phyloP scores from a whole-genome alignment of 1,140 invertebrate genomes.

The Heliothis virescens region DNA sequence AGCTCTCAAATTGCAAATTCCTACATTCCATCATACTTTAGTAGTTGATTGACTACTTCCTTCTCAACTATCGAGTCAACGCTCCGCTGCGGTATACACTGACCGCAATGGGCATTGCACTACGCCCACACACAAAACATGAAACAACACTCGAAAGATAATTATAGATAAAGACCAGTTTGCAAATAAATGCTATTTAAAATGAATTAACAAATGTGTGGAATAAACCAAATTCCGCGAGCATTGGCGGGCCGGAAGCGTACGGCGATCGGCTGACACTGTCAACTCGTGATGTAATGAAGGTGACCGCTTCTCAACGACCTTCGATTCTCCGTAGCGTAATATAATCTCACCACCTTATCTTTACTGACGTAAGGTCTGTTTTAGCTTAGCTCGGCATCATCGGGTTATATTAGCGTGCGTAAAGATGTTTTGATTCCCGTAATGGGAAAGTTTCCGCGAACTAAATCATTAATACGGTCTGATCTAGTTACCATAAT shows the following conservation, averaged over 20 bases:
- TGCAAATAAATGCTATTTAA: background rate
- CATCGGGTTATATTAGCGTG: conserved; percentile 9
- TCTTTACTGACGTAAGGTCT: background rate
- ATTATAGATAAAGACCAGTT: conserved; percentile 21
- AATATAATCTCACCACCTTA: background rate
- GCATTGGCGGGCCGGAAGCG: conserved; percentile 18
- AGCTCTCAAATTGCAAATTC: conserved; percentile 7
- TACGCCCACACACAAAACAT: conserved; percentile 24
- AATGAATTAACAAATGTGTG: background rate
- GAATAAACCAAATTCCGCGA: conserved; percentile 21
- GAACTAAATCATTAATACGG: background rate
- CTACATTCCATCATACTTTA: background rate
- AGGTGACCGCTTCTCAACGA: conserved; percentile 59
- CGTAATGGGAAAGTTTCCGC: background rate
- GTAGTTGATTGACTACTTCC: conserved; percentile 37
- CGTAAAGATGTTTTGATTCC: conserved; percentile 1
- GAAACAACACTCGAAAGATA: conserved; percentile 25
- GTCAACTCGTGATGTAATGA: conserved; percentile 58
- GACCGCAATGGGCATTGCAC: conserved; percentile 32
- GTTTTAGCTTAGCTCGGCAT: background rate
- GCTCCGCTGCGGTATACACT: conserved; percentile 1
- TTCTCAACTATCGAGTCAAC: conserved; percentile 3
- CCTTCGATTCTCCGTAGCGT: conserved; percentile 48
- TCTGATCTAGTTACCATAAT: background rate
- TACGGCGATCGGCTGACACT: conserved; percentile 44